Evolutionary conservation across 1,140 invertebrate genomes (phyloP), one percentile per base, ranked within the genome.

Genomic region (Bombus terrestris): DNA sequence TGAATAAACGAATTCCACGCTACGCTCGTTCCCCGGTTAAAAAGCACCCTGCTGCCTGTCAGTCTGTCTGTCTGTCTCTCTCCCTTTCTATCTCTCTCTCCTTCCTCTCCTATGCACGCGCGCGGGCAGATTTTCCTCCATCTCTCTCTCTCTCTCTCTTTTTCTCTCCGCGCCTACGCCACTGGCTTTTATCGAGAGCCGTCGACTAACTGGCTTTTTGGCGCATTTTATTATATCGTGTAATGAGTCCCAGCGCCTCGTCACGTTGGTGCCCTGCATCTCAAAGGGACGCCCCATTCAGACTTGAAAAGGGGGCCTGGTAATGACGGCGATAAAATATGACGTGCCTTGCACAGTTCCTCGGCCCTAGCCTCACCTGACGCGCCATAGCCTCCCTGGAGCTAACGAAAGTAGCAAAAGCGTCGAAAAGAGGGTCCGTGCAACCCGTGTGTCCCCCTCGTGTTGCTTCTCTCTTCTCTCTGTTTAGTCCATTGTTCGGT

Each of bases 311-410:
- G 53, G n/a, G 71, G 77, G 62, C 43, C 13, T 25, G 79, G 83
- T 90, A 92, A 92, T 87, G 89, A 93, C 88, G 85, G 66, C 79
- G 90, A 92, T 92, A 93, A 93, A 93, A 93, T 92, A 92, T 89
- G 89, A 92, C 83, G 84, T 78, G 86, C 71, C 86, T 89, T 39
- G 80, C 71, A 66, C 81, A 43, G 68, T 81, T 62, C 35, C 85
- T 85, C 43, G 39, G 59, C 35, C 28, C 78, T 68, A 68, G 43
- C 69, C 71, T 81, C 83, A 57, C 71, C 57, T 64, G 75, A 79
- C 47, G 28, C 66, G 8, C 32, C 43, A 22, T 18, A 25, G 3
- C 53, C 12, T 47, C 53, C 68, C 41, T 25, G 22, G 64, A 62
- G 64, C 28, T 32, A n/a, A 66, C 64, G 43, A 59, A 82, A 68